Evolutionary conservation across 37 sponge, comb jelly and placozoan species (phyloP).

Genomic region (Spongilla lacustris): DNA sequence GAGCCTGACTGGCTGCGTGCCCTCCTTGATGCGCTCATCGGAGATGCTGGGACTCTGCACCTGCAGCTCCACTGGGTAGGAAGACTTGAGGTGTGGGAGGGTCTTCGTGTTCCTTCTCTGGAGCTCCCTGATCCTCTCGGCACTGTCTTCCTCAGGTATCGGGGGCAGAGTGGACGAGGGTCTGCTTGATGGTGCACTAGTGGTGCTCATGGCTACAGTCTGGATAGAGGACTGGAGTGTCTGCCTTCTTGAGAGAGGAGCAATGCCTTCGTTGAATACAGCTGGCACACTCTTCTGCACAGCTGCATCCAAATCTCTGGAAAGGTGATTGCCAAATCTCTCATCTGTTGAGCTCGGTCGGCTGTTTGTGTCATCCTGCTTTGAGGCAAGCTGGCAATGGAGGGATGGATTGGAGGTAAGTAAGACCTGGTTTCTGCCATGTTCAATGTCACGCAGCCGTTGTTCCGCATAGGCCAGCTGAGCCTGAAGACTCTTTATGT

Average conservation of each 20-base stretch:
- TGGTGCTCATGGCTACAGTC: not conserved
- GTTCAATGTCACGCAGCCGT: conserved; percentile 13
- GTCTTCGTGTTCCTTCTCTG: conserved; percentile 55
- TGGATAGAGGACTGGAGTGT: not conserved
- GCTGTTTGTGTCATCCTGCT: not conserved
- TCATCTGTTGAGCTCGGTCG: not conserved
- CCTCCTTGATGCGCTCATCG: conserved; percentile 19
- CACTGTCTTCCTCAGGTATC: not conserved
- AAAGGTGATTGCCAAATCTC: not conserved
- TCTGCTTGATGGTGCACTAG: not conserved
- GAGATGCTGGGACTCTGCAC: conserved; percentile 22
- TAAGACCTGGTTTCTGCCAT: not conserved
- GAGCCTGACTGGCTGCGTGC: not conserved
- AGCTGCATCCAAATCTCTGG: not conserved
- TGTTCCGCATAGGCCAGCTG: conserved; percentile 7
- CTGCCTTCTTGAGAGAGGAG: not conserved
- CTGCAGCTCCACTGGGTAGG: conserved; percentile 82
- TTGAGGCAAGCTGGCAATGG: not conserved
- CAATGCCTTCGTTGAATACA: not conserved
- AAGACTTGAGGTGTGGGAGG: conserved; percentile 75
- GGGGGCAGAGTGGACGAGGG: not conserved
- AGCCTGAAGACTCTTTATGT: conserved; percentile 17
- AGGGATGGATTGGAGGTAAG: not conserved
- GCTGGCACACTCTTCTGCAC: not conserved
- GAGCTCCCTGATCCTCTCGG: conserved; percentile 54